Evolutionary conservation across 2,888 invertebrate genomes (phyloP).

Genomic region (Cotesia congregata): DNA sequence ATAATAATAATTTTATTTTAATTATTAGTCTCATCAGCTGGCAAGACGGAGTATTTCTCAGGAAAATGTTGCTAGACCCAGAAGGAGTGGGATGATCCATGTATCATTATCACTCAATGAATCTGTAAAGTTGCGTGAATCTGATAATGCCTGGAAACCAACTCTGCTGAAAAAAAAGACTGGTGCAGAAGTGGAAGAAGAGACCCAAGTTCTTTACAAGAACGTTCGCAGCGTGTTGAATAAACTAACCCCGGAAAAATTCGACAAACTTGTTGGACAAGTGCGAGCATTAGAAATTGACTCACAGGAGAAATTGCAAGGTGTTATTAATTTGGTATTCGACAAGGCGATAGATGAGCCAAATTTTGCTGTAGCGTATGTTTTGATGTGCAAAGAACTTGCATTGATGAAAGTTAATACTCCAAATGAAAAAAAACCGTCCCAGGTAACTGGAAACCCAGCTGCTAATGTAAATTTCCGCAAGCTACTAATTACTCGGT

Average conservation of each 20-base stretch:
- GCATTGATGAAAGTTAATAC: conserved; percentile 74
- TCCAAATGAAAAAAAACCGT: conserved; percentile 46
- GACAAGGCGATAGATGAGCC: conserved; percentile 23
- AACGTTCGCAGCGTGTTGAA: conserved; percentile 19
- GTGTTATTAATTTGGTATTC: conserved; percentile 18
- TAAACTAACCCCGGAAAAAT: conserved; percentile 25
- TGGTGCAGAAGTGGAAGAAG: conserved; percentile 21
- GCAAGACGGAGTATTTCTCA: no score
- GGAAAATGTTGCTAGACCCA: no score
- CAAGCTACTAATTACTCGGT: conserved; percentile 84
- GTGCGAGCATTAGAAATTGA: conserved; percentile 21
- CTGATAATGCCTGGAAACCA: conserved; percentile 94
- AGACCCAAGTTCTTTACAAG: conserved; percentile 53
- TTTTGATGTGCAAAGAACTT: conserved; percentile 21
- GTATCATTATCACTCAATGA: conserved; percentile 81
- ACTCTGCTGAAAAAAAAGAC: conserved; percentile 72
- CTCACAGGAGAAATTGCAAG: neutral
- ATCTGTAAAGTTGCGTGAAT: conserved; percentile 87
- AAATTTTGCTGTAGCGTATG: conserved; percentile 10
- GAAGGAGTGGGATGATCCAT: conserved; percentile 71
- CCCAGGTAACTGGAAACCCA: neutral
- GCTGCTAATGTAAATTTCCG: conserved; percentile 73
- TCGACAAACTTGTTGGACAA: conserved; percentile 19
- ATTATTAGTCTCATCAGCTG: no score
- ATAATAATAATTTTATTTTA: no score